A percentile compares a stretch with the other conserved stretches of the same genome.
Conservation (phyloP, 1,140 invertebrate species). For the Drosophila malerkotliana region DNA sequence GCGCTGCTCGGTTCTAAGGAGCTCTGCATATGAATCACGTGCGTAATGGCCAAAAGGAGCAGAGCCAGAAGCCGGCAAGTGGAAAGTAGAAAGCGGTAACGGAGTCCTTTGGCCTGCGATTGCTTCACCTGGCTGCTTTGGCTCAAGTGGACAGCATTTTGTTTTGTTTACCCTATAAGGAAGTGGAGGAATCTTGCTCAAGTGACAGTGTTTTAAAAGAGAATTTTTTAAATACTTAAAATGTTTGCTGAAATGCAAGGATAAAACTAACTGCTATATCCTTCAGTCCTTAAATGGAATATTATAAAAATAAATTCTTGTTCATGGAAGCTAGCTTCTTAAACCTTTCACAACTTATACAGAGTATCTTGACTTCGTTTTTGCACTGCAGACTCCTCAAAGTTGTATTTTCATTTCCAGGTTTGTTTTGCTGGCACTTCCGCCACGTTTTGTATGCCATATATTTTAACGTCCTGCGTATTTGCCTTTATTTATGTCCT, state of each 20-base stretch:
- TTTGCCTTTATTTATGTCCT: slow-evolving; percentile 56
- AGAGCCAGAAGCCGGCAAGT: slow-evolving; percentile 5
- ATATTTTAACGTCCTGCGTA: slow-evolving; percentile 52
- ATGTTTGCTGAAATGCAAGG: no score
- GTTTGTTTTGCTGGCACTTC: slow-evolving; percentile 72
- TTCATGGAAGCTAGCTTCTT: no score
- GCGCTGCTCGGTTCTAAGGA: slow-evolving; percentile 52
- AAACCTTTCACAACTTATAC: background rate
- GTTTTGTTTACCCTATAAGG: slow-evolving; percentile 36
- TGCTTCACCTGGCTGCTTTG: slow-evolving; percentile 32
- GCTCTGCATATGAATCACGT: slow-evolving; percentile 79
- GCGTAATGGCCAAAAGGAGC: slow-evolving; percentile 68
- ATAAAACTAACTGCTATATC: background rate
- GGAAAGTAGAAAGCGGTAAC: background rate
- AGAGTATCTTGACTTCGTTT: slow-evolving; percentile 36
- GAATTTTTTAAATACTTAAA: no score
- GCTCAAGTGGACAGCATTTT: slow-evolving; percentile 74
- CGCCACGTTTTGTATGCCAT: slow-evolving; percentile 65
- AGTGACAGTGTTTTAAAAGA: background rate
- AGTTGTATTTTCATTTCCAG: slow-evolving; percentile 48
- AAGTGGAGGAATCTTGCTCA: background rate
- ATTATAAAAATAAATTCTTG: no score
- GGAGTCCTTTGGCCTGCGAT: slow-evolving; percentile 52
- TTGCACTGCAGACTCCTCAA: slow-evolving; percentile 4
- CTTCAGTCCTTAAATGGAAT: background rate